Evolutionary conservation across 2,113 vertebrate species (phyloP).

Genomic region (Clarias macrocephalus): DNA sequence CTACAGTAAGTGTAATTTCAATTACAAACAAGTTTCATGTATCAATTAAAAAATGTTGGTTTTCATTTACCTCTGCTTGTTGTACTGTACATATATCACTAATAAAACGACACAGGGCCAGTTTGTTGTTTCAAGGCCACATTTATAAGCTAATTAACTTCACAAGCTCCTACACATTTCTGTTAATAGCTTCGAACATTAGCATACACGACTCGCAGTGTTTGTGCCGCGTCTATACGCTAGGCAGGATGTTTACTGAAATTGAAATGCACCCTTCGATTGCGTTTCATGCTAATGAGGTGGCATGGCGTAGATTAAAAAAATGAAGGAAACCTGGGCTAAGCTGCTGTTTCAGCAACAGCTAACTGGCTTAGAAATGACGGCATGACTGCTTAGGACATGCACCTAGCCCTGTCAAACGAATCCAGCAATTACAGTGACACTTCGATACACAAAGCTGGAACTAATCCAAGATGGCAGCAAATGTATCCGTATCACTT

Average conservation of each 20-base stretch:
- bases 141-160: constrained; percentile 33
- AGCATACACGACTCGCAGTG: background rate
- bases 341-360: constrained; percentile 24
- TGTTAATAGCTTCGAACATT: constrained; percentile 26
- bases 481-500: background rate
- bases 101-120: constrained; percentile 28
- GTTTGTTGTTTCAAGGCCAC: constrained; percentile 12
- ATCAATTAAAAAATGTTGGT: background rate
- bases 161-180: background rate
- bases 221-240: background rate
- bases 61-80: background rate
- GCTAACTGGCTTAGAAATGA: constrained; percentile 21
- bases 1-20: background rate
- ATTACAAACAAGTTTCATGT: background rate
- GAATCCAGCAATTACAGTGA: constrained; percentile 23
- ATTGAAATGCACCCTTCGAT: background rate
- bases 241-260: constrained; percentile 11
- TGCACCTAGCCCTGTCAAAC: constrained; percentile 29
- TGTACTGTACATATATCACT: background rate
- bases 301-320: background rate
- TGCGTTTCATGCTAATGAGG: constrained; percentile 17
- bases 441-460: constrained; percentile 22
- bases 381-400: constrained; percentile 17
- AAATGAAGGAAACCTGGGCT: background rate
- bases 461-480: constrained; percentile 27